Conservation (phyloP, 1,140 invertebrate genomes). For the Drosophila truncata region DNA sequence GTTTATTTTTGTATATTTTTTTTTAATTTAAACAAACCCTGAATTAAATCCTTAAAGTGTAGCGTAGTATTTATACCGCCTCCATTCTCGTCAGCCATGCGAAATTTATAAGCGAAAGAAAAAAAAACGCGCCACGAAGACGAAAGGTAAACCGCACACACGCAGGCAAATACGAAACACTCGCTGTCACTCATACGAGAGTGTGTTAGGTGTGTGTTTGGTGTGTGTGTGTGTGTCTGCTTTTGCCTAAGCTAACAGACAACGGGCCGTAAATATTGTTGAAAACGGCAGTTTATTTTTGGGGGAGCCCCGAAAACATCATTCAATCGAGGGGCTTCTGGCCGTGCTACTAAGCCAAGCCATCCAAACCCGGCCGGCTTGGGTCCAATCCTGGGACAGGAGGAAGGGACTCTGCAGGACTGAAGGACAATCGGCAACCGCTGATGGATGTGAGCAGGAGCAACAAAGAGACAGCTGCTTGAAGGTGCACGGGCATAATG, state of each 20-base stretch:
- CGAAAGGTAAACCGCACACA: conserved; percentile 37
- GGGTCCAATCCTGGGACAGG: conserved; percentile 3
- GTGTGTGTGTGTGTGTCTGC: conserved; percentile 1
- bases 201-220: conserved; percentile 1
- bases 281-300: conserved; percentile 79
- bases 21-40: too few relatives aligned
- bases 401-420: not conserved
- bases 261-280: conserved; percentile 76
- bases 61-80: conserved; percentile 17
- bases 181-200: conserved; percentile 37
- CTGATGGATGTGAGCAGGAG: conserved; percentile 71
- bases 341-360: conserved; percentile 35
- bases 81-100: conserved; percentile 13
- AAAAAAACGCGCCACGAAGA: conserved; percentile 21
- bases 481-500: conserved; percentile 58
- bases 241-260: conserved; percentile 74
- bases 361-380: conserved; percentile 20
- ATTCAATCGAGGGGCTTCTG: conserved; percentile 67
- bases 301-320: conserved; percentile 56
- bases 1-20: not conserved
- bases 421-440: conserved; percentile 41
- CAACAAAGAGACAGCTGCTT: conserved; percentile 67
- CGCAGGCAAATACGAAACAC: conserved; percentile 39
- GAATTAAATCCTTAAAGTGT: not conserved
- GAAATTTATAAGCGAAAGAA: conserved; percentile 65